Conservation (phyloP, 2,888 invertebrate species). For the Caenorhabditis becei region DNA sequence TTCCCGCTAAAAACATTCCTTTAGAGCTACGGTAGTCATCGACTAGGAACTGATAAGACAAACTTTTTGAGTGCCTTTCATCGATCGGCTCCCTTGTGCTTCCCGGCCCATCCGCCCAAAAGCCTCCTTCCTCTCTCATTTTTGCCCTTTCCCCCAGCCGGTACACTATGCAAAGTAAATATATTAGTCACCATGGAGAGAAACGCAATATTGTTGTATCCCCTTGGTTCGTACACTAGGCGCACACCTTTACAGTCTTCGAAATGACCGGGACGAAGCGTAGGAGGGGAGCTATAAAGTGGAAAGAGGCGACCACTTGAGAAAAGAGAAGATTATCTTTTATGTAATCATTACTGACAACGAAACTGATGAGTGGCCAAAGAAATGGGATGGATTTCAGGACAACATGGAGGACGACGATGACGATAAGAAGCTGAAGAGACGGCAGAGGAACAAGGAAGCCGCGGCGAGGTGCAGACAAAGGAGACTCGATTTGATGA, state of each 20-base stretch:
- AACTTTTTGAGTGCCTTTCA: neutral
- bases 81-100: neutral
- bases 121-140: constrained; percentile 1
- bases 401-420: constrained; percentile 85
- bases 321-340: constrained; percentile 47
- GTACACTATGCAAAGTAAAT: constrained; percentile 51
- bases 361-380: constrained; percentile 1
- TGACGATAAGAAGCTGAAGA: constrained; percentile 90
- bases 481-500: constrained; percentile 95
- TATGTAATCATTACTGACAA: constrained; percentile 38
- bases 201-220: constrained; percentile 32
- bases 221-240: constrained; percentile 9
- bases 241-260: constrained; percentile 51
- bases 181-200: constrained; percentile 50
- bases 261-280: constrained; percentile 29
- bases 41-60: neutral
- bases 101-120: constrained; percentile 1
- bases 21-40: neutral
- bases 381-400: constrained; percentile 44
- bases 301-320: constrained; percentile 32
- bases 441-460: constrained; percentile 95
- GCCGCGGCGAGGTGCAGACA: constrained; percentile 98
- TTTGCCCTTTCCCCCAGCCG: constrained; percentile 26
- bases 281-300: constrained; percentile 9
- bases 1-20: no score